phyloP scores from a whole-genome alignment of 1,140 invertebrate species.

The Drosophila subpulchrella region DNA sequence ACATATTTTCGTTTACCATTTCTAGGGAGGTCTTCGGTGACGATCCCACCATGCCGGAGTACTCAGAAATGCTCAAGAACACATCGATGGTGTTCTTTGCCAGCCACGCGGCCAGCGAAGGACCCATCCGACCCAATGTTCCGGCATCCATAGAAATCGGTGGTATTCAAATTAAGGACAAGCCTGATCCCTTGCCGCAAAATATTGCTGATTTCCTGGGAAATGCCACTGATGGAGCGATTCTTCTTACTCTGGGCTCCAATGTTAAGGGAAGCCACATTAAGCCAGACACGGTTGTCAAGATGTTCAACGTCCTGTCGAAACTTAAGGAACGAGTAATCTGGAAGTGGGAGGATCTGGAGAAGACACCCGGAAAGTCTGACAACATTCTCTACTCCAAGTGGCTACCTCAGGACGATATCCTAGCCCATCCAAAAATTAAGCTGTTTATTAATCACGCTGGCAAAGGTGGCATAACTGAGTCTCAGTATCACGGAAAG shows the following conservation, averaged over 20 bases:
- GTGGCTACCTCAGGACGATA: slow-evolving; percentile 4
- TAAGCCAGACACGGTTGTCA: neutral
- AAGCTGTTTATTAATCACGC: slow-evolving; percentile 1
- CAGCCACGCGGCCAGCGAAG: neutral
- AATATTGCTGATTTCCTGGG: neutral
- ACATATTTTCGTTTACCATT: neutral
- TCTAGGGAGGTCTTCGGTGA: neutral
- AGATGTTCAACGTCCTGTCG: slow-evolving; percentile 5
- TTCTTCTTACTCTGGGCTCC: neutral
- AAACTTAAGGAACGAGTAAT: neutral
- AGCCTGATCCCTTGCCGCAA: neutral
- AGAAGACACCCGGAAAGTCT: neutral
- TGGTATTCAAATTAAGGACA: slow-evolving; percentile 1
- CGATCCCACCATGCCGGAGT: neutral
- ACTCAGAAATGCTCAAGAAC: neutral
- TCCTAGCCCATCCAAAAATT: neutral
- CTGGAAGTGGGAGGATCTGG: slow-evolving; percentile 3
- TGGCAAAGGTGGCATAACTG: slow-evolving; percentile 1
- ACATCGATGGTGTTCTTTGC: neutral
- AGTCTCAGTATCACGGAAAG: neutral
- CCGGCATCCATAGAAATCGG: neutral
- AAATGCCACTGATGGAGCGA: neutral
- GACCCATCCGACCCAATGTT: neutral
- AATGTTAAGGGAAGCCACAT: neutral
- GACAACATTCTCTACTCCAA: neutral